Conservation (phyloP, 2,797 vertebrate genomes). For the Anniella stebbinsi region DNA sequence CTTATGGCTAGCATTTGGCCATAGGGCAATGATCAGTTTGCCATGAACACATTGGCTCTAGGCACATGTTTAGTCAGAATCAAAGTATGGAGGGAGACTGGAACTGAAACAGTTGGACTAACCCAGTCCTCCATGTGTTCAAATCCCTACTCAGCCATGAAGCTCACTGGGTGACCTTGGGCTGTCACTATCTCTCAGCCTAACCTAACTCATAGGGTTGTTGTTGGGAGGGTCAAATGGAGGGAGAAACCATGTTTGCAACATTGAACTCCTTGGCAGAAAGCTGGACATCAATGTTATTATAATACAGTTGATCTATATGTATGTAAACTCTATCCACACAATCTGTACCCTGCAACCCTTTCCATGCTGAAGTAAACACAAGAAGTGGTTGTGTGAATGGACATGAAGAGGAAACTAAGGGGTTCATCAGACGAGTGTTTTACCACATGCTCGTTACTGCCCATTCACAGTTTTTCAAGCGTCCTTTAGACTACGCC, state of each 20-base stretch:
- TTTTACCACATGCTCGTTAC: too few species aligned
- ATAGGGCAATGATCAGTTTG: background rate
- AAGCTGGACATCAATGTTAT: background rate
- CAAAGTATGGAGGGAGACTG: background rate
- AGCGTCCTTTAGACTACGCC: too few species aligned
- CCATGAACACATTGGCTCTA: background rate
- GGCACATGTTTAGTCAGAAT: background rate
- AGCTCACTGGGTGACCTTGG: background rate
- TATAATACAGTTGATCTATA: background rate
- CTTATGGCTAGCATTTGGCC: background rate
- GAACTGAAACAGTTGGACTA: background rate
- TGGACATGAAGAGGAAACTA: background rate
- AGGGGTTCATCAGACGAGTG: too few species aligned
- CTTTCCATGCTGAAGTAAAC: background rate
- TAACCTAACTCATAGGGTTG: background rate
- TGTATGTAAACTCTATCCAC: background rate
- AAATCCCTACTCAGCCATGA: background rate
- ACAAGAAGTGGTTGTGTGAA: background rate
- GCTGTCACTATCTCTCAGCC: background rate
- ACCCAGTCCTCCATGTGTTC: background rate
- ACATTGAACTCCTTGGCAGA: background rate
- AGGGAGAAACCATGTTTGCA: background rate
- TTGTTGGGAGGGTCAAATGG: background rate
- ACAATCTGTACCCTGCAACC: background rate
- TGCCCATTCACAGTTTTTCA: too few species aligned